Conservation (phyloP, 2,113 vertebrate genomes). For the Psittacula cyanocephala region DNA sequence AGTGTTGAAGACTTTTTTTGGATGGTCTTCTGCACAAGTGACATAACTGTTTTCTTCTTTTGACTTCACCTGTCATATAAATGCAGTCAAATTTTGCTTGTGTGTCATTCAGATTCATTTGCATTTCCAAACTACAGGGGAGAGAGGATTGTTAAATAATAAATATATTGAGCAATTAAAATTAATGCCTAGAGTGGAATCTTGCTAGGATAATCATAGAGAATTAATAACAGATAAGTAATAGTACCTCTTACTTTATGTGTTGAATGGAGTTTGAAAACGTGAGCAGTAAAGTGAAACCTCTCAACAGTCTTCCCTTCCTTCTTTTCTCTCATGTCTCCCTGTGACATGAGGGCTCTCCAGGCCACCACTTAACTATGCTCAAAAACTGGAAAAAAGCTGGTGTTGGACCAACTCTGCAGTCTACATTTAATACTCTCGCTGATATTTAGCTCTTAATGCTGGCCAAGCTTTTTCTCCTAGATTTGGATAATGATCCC, state of each 20-base stretch:
- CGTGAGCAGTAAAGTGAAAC: not conserved
- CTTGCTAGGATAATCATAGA: not conserved
- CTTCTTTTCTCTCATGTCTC: not conserved
- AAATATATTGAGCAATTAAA: not conserved
- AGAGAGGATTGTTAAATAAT: not conserved
- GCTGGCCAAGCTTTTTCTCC: not conserved
- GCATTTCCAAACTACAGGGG: not conserved
- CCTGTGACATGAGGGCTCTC: not conserved
- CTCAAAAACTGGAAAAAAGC: not conserved
- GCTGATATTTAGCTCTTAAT: not conserved
- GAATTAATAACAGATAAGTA: not conserved
- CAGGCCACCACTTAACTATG: not conserved
- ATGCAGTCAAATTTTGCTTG: not conserved
- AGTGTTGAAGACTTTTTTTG: not conserved
- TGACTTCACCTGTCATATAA: not conserved
- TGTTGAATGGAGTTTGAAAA: not conserved
- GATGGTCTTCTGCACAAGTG: not conserved
- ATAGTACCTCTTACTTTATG: not conserved
- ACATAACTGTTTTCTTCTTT: not conserved
- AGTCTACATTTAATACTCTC: not conserved
- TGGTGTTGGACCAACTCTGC: not conserved
- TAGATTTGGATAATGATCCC: not conserved
- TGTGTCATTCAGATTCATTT: not conserved
- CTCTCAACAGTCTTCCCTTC: not conserved
- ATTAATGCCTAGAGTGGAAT: not conserved